Evolutionary conservation across 2,888 invertebrate species (phyloP).

Genomic region (Hirtodrosophila duncani): DNA sequence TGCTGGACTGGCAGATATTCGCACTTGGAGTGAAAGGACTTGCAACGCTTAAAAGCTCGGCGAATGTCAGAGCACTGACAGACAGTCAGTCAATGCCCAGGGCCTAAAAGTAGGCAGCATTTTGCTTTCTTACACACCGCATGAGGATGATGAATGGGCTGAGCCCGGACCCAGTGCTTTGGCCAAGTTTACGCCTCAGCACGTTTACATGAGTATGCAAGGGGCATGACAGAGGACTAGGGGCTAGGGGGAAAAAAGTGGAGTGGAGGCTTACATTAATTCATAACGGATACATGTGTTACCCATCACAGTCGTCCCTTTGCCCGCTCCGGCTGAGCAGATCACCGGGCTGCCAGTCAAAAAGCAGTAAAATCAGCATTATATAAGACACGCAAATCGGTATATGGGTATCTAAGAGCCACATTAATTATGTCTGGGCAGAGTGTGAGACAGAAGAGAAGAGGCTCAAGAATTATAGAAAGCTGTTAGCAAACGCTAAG

Average conservation of each 20-base stretch:
- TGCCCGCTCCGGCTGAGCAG: no score
- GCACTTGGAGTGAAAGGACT: background rate
- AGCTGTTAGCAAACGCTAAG: background rate
- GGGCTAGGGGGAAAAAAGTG: conserved; percentile 2
- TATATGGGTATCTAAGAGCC: background rate
- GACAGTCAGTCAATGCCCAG: conserved; percentile 6
- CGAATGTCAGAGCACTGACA: conserved; percentile 12
- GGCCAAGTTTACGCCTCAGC: conserved; percentile 14
- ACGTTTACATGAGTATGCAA: conserved; percentile 11
- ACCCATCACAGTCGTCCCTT: no score
- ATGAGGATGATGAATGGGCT: conserved; percentile 49
- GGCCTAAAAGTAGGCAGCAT: conserved; percentile 24
- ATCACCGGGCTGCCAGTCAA: background rate
- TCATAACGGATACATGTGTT: conserved; percentile 29
- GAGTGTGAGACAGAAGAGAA: background rate
- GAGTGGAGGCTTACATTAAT: conserved; percentile 21
- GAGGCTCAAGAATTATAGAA: background rate
- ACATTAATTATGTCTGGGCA: conserved; percentile 33
- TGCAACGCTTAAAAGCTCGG: background rate
- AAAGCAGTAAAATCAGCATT: conserved; percentile 17
- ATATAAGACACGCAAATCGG: conserved; percentile 26
- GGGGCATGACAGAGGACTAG: no score
- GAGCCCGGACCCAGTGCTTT: conserved; percentile 3
- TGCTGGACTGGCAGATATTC: background rate
- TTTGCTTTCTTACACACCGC: conserved; percentile 17